Conservation (phyloP, 1,140 invertebrate genomes). For the Trachymyrmex septentrionalis region DNA sequence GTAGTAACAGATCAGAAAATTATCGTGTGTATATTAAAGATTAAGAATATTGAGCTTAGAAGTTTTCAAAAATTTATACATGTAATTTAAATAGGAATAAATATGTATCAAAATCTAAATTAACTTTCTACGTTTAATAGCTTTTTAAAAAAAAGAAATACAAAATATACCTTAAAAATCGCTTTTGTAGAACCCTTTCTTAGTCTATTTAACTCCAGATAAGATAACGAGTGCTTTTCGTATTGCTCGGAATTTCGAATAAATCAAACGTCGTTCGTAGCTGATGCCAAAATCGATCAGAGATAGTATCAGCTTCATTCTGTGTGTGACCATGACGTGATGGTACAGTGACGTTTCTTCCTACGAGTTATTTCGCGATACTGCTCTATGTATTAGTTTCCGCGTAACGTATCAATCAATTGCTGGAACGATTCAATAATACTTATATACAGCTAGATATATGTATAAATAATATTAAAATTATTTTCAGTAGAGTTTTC, state of each 20-base stretch:
- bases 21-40: no score
- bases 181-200: no score
- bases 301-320: conserved; percentile 26
- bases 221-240: neutral
- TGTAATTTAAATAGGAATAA: no score
- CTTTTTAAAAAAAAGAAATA: no score
- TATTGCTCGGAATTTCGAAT: conserved; percentile 13
- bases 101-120: no score
- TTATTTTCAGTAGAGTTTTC: neutral
- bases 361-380: conserved; percentile 36
- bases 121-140: no score
- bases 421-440: conserved; percentile 13
- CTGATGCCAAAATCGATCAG: conserved; percentile 19
- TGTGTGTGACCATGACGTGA: conserved; percentile 14
- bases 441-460: neutral
- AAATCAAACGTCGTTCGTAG: conserved; percentile 33
- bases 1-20: no score
- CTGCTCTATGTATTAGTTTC: conserved; percentile 8
- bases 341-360: conserved; percentile 10
- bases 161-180: no score
- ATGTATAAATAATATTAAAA: neutral
- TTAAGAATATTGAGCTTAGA: no score
- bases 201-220: neutral
- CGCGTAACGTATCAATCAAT: conserved; percentile 28
- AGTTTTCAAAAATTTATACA: no score